Percentiles rank a stretch among this genome's conserved stretches.
Conservation (phyloP, 2,797 vertebrate species). For the Kryptopterus vitreolus region DNA sequence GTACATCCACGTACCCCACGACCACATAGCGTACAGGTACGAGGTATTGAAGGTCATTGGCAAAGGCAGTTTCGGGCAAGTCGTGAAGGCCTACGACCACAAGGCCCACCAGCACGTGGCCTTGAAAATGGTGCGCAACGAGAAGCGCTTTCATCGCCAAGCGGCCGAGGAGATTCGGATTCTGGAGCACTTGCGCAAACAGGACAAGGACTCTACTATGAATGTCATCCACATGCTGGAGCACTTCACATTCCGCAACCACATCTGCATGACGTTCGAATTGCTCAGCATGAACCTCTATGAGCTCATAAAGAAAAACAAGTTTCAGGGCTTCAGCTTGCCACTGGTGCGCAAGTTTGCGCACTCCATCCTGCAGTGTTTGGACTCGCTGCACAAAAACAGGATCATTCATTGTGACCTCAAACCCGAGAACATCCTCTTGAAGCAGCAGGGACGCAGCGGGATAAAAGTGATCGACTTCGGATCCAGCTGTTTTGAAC, state of each 20-base stretch:
- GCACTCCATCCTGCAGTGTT: conserved; percentile 97
- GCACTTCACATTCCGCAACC: conserved; percentile 97
- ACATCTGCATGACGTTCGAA: conserved; percentile 99
- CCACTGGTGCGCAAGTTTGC: conserved; percentile 98
- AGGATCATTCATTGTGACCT: conserved; percentile 99
- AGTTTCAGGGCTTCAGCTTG: conserved; percentile 98
- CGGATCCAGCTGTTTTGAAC: conserved; percentile 97
- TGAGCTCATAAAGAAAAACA: conserved; percentile 99
- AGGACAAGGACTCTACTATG: conserved; percentile 96
- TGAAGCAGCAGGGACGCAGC: conserved; percentile 97
- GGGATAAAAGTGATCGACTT: conserved; percentile 99
- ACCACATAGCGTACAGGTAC: conserved; percentile 93
- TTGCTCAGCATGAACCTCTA: conserved; percentile 99
- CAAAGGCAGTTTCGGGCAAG: conserved; percentile 97
- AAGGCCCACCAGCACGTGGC: conserved; percentile 92
- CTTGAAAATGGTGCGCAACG: conserved; percentile 98
- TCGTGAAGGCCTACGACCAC: conserved; percentile 96
- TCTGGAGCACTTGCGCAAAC: conserved; percentile 93
- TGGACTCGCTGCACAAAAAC: conserved; percentile 95
- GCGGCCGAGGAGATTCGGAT: conserved; percentile 98
- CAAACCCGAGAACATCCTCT: conserved; percentile 97
- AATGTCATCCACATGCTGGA: conserved; percentile 99
- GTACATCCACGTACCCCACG: conserved; percentile 96
- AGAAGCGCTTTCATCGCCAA: conserved; percentile 98
- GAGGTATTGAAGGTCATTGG: conserved; percentile 98